Evolutionary conservation across 2,113 vertebrate genomes (phyloP).

Genomic region (Nycticebus coucang): DNA sequence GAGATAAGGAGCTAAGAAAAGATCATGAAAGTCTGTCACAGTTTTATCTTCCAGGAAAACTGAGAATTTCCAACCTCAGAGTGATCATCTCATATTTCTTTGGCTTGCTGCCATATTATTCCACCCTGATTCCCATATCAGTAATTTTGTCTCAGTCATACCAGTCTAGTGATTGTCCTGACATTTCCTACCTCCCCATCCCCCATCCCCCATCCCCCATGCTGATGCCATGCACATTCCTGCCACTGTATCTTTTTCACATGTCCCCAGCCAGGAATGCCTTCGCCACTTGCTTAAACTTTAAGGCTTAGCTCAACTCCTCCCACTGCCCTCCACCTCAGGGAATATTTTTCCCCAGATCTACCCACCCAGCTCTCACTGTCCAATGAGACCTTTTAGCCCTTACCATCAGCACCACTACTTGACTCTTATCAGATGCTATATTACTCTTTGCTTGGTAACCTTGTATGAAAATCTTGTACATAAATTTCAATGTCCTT

Average conservation of each 20-base stretch:
- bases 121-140: fast-evolving
- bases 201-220: too few relatives aligned
- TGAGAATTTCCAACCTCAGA: background rate
- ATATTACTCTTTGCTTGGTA: background rate
- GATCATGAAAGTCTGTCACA: too few relatives aligned
- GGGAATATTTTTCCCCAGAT: background rate
- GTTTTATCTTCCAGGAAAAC: background rate
- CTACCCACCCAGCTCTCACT: too few relatives aligned
- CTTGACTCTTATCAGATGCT: background rate
- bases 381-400: background rate
- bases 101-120: background rate
- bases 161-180: background rate
- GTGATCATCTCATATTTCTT: background rate
- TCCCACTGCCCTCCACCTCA: background rate
- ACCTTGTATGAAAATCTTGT: background rate
- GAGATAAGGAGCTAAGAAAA: background rate
- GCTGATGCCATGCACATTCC: fast-evolving
- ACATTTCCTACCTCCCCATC: fast-evolving
- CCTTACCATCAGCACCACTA: background rate
- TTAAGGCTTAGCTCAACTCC: background rate
- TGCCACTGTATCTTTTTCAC: background rate
- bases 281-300: background rate
- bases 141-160: too few relatives aligned
- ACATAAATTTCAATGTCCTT: background rate
- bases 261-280: background rate